These are phyloP conservation scores for Phalacrocorax brasilianus DNA, from an alignment of 2,113 vertebrate species.

Conservation along the genomic window DNA sequence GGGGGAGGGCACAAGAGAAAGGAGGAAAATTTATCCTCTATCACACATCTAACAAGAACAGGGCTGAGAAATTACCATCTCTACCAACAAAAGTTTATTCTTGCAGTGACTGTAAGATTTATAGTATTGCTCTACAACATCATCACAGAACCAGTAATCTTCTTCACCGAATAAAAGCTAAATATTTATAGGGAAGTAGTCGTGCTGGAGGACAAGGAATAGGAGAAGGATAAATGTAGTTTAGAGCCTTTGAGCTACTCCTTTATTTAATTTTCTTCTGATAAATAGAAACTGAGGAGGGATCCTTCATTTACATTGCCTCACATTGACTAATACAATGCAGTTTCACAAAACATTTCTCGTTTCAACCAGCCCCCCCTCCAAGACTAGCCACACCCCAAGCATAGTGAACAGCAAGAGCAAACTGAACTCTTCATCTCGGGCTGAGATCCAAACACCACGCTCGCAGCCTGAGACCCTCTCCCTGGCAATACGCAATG, in stretches of 20 bases:
- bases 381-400: conserved; percentile 24
- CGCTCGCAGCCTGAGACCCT: neutral
- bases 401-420: neutral
- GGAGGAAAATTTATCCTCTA: neutral
- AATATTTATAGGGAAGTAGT: conserved; percentile 20
- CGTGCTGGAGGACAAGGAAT: neutral
- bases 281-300: neutral
- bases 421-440: neutral
- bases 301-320: neutral
- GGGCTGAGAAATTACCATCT: neutral
- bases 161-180: conserved; percentile 34
- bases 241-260: neutral
- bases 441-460: neutral
- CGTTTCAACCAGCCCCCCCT: neutral
- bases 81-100: conserved; percentile 21
- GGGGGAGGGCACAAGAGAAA: too few relatives aligned
- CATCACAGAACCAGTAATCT: neutral
- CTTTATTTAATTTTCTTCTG: neutral
- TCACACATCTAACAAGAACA: neutral
- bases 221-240: neutral
- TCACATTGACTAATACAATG: neutral
- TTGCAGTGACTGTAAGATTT: neutral
- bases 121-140: conserved; percentile 3
- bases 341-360: neutral
- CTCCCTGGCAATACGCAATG: neutral